Conservation (phyloP, 2,113 vertebrate genomes). For the Dissostichus mawsoni region DNA sequence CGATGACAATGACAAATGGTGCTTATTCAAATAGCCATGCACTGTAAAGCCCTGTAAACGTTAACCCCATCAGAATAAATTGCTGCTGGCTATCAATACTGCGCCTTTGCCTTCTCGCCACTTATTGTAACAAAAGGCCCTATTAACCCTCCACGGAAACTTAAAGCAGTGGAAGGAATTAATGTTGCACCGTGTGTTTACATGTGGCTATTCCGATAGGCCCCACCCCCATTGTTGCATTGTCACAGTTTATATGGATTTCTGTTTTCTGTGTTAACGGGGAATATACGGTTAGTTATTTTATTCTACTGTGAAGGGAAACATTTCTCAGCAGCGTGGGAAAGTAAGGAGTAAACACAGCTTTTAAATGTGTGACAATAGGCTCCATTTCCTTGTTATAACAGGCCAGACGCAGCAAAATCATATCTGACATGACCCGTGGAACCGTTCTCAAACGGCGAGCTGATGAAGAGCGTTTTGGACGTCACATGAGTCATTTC, state of each 20-base stretch:
- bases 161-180: slow-evolving; percentile 13
- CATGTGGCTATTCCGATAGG: slow-evolving; percentile 6
- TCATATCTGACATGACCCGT: slow-evolving; percentile 38
- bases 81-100: slow-evolving; percentile 84
- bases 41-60: slow-evolving; percentile 73
- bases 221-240: slow-evolving; percentile 20
- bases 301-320: slow-evolving; percentile 20
- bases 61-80: slow-evolving; percentile 81
- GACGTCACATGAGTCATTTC: slow-evolving; percentile 62
- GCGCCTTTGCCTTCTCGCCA: slow-evolving; percentile 44
- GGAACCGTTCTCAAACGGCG: slow-evolving; percentile 29
- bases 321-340: slow-evolving; percentile 8
- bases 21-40: slow-evolving; percentile 75
- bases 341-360: slow-evolving; percentile 8
- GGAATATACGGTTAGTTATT: slow-evolving; percentile 43
- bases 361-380: slow-evolving; percentile 24
- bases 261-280: slow-evolving; percentile 23
- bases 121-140: slow-evolving; percentile 62
- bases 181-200: slow-evolving; percentile 33
- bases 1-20: slow-evolving; percentile 74
- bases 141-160: slow-evolving; percentile 49
- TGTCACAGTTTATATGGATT: slow-evolving; percentile 39
- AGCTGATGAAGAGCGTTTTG: slow-evolving; percentile 27
- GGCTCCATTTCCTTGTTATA: slow-evolving; percentile 13
- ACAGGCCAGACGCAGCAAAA: background rate